phyloP scores from a whole-genome alignment of 2,113 vertebrate species.

The Scomber colias region DNA sequence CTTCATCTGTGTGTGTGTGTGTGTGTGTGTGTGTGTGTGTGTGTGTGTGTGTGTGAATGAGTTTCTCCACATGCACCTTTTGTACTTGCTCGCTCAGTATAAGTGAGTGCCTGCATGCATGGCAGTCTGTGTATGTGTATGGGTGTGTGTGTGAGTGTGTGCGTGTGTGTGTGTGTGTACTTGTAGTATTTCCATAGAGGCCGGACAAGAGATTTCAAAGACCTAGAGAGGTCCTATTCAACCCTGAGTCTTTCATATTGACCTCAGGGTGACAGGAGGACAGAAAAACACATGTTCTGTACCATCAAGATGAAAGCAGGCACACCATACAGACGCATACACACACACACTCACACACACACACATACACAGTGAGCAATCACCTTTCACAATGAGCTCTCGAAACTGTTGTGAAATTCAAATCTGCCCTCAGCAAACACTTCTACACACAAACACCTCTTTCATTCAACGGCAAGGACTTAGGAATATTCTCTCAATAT shows the following conservation, averaged over 20 bases:
- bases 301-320: constrained; percentile 76
- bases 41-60: constrained; percentile 31
- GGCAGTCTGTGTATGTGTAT: constrained; percentile 21
- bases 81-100: constrained; percentile 34
- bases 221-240: constrained; percentile 79
- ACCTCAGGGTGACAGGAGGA: constrained; percentile 73
- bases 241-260: constrained; percentile 81
- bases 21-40: constrained; percentile 1
- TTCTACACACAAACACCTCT: constrained; percentile 33
- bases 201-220: constrained; percentile 71
- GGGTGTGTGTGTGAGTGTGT: constrained; percentile 15
- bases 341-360: constrained; percentile 33
- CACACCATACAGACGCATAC: constrained; percentile 31
- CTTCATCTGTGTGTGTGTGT: constrained; percentile 38
- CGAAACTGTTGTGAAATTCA: constrained; percentile 61
- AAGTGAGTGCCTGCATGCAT: constrained; percentile 40
- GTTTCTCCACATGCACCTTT: constrained; percentile 60
- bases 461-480: constrained; percentile 4
- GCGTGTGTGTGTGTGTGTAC: constrained; percentile 22
- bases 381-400: constrained; percentile 44
- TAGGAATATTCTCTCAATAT: constrained; percentile 13
- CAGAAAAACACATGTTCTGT: constrained; percentile 57
- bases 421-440: constrained; percentile 39
- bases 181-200: constrained; percentile 56
- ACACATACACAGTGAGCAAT: constrained; percentile 43